Percentiles rank a stretch among this genome's conserved stretches.
These are phyloP conservation scores for Corynorhinus townsendii DNA, from an alignment of 2,113 vertebrate species.

Conservation along the genomic window DNA sequence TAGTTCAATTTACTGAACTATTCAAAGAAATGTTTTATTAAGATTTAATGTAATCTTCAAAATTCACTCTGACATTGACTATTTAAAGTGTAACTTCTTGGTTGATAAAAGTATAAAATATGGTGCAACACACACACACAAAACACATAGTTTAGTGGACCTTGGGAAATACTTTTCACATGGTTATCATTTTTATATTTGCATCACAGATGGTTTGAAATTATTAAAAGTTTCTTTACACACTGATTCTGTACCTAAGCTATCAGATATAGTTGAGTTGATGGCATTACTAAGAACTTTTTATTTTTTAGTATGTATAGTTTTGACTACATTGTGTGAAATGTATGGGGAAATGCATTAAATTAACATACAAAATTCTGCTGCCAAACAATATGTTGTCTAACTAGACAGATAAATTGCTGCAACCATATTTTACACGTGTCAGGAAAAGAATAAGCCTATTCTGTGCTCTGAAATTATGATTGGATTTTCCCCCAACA, in stretches of 20 bases:
- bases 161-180: neutral
- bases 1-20: neutral
- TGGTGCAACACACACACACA: neutral
- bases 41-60: neutral
- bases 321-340: neutral
- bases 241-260: neutral
- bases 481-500: neutral
- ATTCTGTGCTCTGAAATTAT: neutral
- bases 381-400: neutral
- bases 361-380: conserved; percentile 25
- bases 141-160: neutral
- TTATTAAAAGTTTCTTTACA: neutral
- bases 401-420: conserved; percentile 5
- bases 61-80: neutral
- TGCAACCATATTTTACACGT: neutral
- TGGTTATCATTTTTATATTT: neutral
- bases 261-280: neutral
- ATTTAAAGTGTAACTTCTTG: neutral
- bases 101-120: neutral
- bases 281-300: neutral
- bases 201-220: neutral
- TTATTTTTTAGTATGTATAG: neutral
- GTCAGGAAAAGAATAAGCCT: neutral
- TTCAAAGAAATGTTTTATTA: neutral
- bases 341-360: neutral